Base-by-base conservation (phyloP, 1,140 invertebrate genomes). In the Cydia strobilella region DNA sequence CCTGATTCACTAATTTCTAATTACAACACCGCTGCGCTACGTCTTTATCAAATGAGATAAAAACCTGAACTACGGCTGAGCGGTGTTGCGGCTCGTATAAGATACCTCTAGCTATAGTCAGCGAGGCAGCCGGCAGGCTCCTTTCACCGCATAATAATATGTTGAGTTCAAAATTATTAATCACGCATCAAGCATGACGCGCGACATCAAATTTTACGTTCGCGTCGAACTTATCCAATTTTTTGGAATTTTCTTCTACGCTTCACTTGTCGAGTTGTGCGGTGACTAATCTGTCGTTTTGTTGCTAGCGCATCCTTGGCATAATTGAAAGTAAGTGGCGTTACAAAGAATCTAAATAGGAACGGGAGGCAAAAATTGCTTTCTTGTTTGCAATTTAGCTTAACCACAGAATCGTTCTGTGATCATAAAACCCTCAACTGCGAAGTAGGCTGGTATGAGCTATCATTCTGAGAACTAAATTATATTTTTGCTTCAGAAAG, bases 371-470 rank as follows among this genome's bases (percentile, higher is more conserved):
- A 31, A 69, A 69, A 69, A 69, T 69, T 69, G 65, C 31, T 73
- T 75, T 78, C 72, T 75, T 45, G 48, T 72, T 75, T 76, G 73
- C 76, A 84, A 82, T 82, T 81, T 80, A 77, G 63, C 48, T 51
- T 80, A 82, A 84, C 82, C 82, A 75, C 82, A 84, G 75, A 74
- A 77, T 80, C 72, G 65, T 72, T n/a, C 65, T 35, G 65, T 18
- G 65, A 69, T 23, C 6, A 69, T 69, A 69, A 69, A 69, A 69
- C 65, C 65, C n/a, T 69, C 65, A 39, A 69, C n/a, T 69, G 65
- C 65, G 4, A 59, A 59, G 9, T n/a, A 23, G 54, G 54, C 10
- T 59, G 18, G 20, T 18, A 45, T 45, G 42, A 15, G 12, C 12
- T 15, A 45, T 15, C 3, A 54, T 13, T 6, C n/a, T 54, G n/a